A percentile compares a stretch with the other conserved stretches of the same genome.
Evolutionary conservation across 2,113 vertebrate species (phyloP).

Genomic region (Elgaria multicarinata): DNA sequence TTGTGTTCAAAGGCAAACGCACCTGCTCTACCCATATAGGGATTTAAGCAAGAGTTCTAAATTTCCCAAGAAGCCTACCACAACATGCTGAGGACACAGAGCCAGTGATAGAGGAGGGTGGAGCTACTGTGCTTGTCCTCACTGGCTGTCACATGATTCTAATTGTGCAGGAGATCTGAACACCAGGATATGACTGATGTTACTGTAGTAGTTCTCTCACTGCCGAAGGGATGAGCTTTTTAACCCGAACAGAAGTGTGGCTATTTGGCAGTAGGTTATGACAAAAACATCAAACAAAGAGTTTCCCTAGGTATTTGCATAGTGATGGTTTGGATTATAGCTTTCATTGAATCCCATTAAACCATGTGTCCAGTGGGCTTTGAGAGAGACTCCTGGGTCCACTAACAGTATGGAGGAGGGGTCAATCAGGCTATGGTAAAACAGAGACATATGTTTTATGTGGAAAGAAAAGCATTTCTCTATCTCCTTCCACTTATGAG

Average conservation of each 20-base stretch:
- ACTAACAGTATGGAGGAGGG: neutral
- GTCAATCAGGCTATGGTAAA: neutral
- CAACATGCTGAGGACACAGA: too few species aligned
- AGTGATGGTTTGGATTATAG: neutral
- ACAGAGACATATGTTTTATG: conserved; percentile 18
- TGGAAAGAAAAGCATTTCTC: conserved; percentile 43
- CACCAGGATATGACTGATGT: neutral
- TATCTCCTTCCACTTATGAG: neutral
- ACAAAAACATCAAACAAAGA: neutral
- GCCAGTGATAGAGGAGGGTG: too few species aligned
- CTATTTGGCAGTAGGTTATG: neutral
- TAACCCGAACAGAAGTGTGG: neutral
- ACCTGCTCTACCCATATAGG: too few species aligned
- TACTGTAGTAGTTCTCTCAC: neutral
- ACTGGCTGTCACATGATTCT: too few species aligned
- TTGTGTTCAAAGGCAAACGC: too few species aligned
- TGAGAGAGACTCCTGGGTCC: neutral
- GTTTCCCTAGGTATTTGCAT: neutral
- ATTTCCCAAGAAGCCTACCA: too few species aligned
- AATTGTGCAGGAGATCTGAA: too few species aligned
- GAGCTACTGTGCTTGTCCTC: too few species aligned
- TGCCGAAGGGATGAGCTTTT: neutral
- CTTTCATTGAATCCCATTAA: neutral
- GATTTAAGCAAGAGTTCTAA: too few species aligned
- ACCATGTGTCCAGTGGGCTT: neutral